Conservation (phyloP, 2,797 vertebrate genomes). For the Synanceia verrucosa region DNA sequence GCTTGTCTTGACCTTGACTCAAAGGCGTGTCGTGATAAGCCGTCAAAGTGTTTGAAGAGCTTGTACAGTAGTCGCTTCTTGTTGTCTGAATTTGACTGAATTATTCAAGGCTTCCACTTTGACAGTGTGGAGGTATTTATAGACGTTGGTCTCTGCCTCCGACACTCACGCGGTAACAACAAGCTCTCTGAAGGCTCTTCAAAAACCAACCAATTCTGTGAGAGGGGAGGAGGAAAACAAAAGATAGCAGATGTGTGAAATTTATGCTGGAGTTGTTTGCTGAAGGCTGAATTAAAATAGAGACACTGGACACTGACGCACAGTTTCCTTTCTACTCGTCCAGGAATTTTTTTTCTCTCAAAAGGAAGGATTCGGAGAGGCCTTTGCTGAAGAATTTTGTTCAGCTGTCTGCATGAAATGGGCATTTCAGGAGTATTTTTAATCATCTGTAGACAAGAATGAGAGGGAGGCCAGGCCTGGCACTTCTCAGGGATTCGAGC, state of each 20-base stretch:
- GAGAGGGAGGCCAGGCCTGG: conserved; percentile 8
- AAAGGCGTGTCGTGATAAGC: conserved; percentile 18
- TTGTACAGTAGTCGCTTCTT: conserved; percentile 47
- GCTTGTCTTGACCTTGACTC: conserved; percentile 53
- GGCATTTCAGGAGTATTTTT: conserved; percentile 23
- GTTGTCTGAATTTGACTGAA: conserved; percentile 68
- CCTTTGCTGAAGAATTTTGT: conserved; percentile 10
- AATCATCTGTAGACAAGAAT: conserved; percentile 22
- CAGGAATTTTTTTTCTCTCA: conserved; percentile 18
- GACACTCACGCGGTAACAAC: conserved; percentile 58
- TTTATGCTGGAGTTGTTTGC: conserved; percentile 47
- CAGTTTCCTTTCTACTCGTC: conserved; percentile 10
- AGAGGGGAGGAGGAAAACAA: conserved; percentile 31
- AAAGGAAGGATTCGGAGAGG: conserved; percentile 8
- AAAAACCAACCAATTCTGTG: conserved; percentile 56
- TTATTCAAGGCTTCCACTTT: conserved; percentile 71
- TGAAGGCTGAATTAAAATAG: conserved; percentile 44
- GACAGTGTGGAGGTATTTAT: conserved; percentile 74
- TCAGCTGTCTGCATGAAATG: conserved; percentile 3
- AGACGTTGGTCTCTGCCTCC: conserved; percentile 62
- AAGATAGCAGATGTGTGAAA: conserved; percentile 42
- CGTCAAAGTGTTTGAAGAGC: conserved; percentile 43
- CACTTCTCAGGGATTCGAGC: conserved; percentile 12
- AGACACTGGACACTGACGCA: conserved; percentile 26
- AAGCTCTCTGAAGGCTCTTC: conserved; percentile 59